Evolutionary conservation across 2,113 vertebrate species (phyloP).

Genomic region (Columba janthina): DNA sequence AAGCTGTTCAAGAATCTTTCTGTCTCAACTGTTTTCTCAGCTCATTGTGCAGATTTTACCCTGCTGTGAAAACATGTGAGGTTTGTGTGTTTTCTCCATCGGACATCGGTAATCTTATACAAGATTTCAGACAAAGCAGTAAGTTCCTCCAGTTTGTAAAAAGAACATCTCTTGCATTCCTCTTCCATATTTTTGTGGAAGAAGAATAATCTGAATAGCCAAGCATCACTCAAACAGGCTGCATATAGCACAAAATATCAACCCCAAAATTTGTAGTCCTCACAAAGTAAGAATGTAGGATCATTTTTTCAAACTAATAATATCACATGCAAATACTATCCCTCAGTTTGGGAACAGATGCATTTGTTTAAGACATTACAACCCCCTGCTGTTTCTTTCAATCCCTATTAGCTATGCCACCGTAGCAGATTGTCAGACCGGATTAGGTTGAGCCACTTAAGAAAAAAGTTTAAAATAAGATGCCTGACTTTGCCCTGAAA

Average conservation of each 20-base stretch:
- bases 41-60: background rate
- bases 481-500: background rate
- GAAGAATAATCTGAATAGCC: background rate
- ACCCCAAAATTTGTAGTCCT: background rate
- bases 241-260: background rate
- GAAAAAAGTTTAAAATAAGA: background rate
- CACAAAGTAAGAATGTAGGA: background rate
- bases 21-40: background rate
- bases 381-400: background rate
- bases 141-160: background rate
- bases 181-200: background rate
- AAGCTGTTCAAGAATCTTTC: background rate
- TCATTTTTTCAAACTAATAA: background rate
- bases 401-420: slow-evolving; percentile 24
- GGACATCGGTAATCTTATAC: background rate
- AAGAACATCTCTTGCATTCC: background rate
- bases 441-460: slow-evolving; percentile 14
- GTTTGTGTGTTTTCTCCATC: background rate
- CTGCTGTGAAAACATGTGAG: background rate
- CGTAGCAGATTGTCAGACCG: background rate
- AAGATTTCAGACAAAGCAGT: background rate
- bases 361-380: slow-evolving; percentile 12
- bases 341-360: background rate
- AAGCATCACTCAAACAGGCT: background rate
- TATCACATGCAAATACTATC: background rate